phyloP scores from a whole-genome alignment of 2,797 vertebrate genomes.

The Phrynocephalus vlangalii region DNA sequence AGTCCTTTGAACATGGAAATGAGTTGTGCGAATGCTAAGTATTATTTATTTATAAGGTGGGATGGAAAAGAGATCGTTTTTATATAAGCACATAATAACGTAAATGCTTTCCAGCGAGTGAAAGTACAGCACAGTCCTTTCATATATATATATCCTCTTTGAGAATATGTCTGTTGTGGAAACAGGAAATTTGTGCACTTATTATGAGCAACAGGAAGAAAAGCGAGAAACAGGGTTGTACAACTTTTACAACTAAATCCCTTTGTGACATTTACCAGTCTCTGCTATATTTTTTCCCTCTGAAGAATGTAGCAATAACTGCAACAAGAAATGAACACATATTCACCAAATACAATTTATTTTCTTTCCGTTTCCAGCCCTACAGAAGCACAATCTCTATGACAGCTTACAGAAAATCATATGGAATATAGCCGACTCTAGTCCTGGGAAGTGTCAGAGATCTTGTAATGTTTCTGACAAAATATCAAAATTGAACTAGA shows the following conservation, averaged over 20 bases:
- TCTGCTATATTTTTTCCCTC: slow-evolving; percentile 12
- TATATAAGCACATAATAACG: not conserved
- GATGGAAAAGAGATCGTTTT: not conserved
- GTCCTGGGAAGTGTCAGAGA: not conserved
- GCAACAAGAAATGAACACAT: not conserved
- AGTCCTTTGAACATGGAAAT: not conserved
- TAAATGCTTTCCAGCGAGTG: not conserved
- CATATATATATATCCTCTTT: not conserved
- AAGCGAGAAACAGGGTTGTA: slow-evolving; percentile 20
- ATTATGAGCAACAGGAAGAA: slow-evolving; percentile 12
- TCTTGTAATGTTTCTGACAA: not conserved
- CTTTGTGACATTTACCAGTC: slow-evolving; percentile 2
- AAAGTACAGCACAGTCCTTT: not conserved
- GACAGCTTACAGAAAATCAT: not conserved
- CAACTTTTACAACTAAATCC: slow-evolving; percentile 14
- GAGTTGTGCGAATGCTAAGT: not conserved
- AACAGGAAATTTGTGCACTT: slow-evolving; percentile 12
- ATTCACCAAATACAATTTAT: not conserved
- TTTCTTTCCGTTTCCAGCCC: not conserved
- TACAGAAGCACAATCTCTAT: not conserved
- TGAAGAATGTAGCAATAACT: slow-evolving; percentile 23
- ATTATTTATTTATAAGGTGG: not conserved
- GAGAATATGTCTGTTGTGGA: not conserved
- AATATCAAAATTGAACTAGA: not conserved
- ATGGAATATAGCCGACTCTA: not conserved